phyloP scores from a whole-genome alignment of 2,888 invertebrate species.

The Nycteola revayana region DNA sequence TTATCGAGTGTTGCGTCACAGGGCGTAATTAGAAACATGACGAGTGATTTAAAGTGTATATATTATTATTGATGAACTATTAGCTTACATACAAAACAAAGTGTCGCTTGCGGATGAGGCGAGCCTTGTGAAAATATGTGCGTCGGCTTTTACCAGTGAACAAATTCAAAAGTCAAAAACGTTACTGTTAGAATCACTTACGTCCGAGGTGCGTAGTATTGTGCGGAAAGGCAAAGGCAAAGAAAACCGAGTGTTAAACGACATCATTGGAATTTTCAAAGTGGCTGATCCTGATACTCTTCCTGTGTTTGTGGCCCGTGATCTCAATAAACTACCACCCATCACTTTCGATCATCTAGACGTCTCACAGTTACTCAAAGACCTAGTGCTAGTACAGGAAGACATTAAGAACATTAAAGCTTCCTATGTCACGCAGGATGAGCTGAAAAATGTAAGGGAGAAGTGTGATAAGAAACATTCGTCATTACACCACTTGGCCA shows the following conservation, averaged over 20 bases:
- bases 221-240: too few species aligned
- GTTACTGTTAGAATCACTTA: background rate
- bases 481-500: background rate
- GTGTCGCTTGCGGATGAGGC: conserved; percentile 1
- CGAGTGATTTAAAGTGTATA: too few species aligned
- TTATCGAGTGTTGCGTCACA: too few species aligned
- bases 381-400: background rate
- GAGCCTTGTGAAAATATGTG: conserved; percentile 3
- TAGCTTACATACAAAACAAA: conserved; percentile 6
- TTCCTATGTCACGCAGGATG: background rate
- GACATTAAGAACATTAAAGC: background rate
- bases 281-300: too few species aligned
- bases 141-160: conserved; percentile 1
- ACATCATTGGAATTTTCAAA: too few species aligned
- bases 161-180: conserved; percentile 1
- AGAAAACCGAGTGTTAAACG: too few species aligned
- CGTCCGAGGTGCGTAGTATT: conserved; percentile 2
- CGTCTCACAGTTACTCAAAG: too few species aligned
- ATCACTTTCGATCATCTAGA: too few species aligned
- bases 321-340: too few species aligned
- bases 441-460: background rate
- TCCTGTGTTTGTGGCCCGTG: too few species aligned
- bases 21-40: too few species aligned
- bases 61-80: too few species aligned
- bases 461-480: background rate